Evolutionary conservation across 2,888 invertebrate genomes (phyloP), one percentile per base, ranked within the genome.

Genomic region (Caenorhabditis auriculariae): DNA sequence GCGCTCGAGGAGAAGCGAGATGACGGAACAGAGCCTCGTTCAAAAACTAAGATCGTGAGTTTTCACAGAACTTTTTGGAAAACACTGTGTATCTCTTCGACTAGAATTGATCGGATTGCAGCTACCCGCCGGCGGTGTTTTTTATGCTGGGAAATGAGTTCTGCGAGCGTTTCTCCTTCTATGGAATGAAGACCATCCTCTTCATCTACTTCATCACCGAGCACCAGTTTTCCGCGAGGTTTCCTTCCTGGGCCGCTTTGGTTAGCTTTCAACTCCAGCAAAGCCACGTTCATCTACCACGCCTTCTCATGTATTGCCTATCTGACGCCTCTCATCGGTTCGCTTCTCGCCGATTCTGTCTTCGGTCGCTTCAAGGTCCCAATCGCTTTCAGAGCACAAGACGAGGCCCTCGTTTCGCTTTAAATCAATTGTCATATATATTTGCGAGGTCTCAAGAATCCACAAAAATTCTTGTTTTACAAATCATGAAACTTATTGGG

Each of bases 81-180:
- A 17, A 12, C 21, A 6, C 21, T 39, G 12, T 15, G 17, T 19
- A 39, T 39, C n/a, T 15, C 6, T 7, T 4, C 12, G 24, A 21
- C 29, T 24, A 2, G 15, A 48, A 27, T 27, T 17, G 9, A 29
- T 19, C 21, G 2, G 12, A 15, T 64, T 61, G 42, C 54, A 71
- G 70, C 12, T 72, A 69, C 51, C 72, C 72, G 9, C 60, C 62
- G 23, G 58, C 65, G 26, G 90, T 95, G 17, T 90, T 89, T 78
- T 94, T 93, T 85, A 94, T 96, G 78, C 87, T 96, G 69, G 89
- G 89, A 83, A 95, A 93, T 88, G 96, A 96, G 84, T 94, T 96
- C 84, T 96, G 96, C 84, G 96, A 96, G 84, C 66, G 81, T 9
- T 81, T 81, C 70, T 76, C 77, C 43, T 81, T 78, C 60, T 80